A percentile compares a stretch with the other conserved stretches of the same genome.
Conservation (phyloP, 2,113 vertebrate species). For the Hepsetus odoe region DNA sequence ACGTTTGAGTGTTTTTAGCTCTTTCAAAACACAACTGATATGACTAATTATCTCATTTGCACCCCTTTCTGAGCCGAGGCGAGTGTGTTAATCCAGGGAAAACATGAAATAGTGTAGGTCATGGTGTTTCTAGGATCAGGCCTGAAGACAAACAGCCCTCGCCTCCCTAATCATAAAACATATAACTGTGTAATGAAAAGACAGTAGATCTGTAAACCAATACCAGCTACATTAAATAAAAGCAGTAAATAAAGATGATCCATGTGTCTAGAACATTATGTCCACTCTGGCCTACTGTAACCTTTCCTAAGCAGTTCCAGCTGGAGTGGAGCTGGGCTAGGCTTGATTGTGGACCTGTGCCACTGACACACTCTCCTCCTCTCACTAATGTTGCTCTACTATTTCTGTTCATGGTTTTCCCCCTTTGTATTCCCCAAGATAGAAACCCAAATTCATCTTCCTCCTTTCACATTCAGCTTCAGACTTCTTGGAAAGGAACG, state of each 20-base stretch:
- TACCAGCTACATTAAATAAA: slow-evolving; percentile 25
- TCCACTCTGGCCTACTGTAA: slow-evolving; percentile 32
- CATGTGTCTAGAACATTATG: slow-evolving; percentile 1
- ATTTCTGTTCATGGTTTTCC: neutral
- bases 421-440: neutral
- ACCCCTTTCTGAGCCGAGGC: no score
- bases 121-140: no score
- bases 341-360: neutral
- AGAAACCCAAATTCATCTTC: slow-evolving; percentile 12
- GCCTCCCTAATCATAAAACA: no score
- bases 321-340: slow-evolving; percentile 20
- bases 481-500: neutral
- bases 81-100: no score
- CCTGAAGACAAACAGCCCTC: no score
- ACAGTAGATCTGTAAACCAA: no score
- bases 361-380: slow-evolving; percentile 17
- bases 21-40: no score
- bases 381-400: neutral
- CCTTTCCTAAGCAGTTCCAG: slow-evolving; percentile 42
- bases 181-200: neutral
- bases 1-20: no score
- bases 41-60: no score
- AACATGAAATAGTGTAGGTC: no score
- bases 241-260: neutral
- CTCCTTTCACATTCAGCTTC: neutral